These are phyloP conservation scores for Acipenser ruthenus DNA, from an alignment of 2,797 vertebrate genomes.

Conservation along the genomic window DNA sequence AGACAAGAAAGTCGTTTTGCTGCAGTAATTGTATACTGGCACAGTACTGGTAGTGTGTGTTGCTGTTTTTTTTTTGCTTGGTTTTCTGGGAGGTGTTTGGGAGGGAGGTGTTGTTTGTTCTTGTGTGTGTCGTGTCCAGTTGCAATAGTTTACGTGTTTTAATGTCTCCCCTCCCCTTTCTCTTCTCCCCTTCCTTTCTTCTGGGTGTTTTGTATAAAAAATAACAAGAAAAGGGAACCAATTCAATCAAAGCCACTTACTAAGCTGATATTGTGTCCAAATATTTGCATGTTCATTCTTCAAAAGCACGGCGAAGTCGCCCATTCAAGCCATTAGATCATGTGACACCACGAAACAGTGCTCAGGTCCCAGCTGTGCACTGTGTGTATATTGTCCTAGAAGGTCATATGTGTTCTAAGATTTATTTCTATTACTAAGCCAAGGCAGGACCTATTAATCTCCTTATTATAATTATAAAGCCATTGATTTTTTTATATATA, in stretches of 20 bases:
- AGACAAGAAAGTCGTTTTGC: no score
- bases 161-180: not conserved
- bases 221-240: not conserved
- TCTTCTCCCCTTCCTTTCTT: no score
- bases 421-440: slow-evolving; percentile 35
- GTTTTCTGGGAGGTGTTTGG: no score
- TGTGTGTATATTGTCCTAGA: slow-evolving; percentile 21
- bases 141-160: slow-evolving; percentile 18
- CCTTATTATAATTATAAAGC: slow-evolving; percentile 35
- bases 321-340: slow-evolving; percentile 20
- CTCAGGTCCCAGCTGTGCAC: not conserved
- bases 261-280: not conserved
- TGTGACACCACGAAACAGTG: not conserved
- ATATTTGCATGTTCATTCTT: slow-evolving; percentile 1
- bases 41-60: no score
- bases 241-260: not conserved
- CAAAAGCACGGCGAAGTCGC: slow-evolving; percentile 10
- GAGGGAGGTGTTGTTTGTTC: not conserved
- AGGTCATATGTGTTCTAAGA: slow-evolving; percentile 35
- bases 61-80: not conserved
- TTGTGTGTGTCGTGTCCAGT: slow-evolving; percentile 23
- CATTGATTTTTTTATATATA: slow-evolving; percentile 43
- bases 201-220: no score
- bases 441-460: slow-evolving; percentile 58
- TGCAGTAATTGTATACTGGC: no score